phyloP scores from a whole-genome alignment of 2,888 invertebrate species.

The Mythimna loreyi region DNA sequence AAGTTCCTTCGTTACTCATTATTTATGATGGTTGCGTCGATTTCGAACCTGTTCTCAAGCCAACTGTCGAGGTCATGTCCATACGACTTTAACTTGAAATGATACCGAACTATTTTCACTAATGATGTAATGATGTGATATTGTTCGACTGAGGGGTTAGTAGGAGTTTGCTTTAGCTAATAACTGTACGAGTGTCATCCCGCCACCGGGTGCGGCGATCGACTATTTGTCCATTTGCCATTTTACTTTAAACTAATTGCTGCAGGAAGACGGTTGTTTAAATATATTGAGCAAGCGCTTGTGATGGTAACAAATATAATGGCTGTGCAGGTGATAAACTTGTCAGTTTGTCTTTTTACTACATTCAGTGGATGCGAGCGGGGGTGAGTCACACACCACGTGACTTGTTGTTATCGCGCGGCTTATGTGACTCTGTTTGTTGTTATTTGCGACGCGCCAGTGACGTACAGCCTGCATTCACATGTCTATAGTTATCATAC shows the following conservation, averaged over 20 bases:
- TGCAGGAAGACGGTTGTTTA: neutral
- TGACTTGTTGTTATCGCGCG: slow-evolving; percentile 25
- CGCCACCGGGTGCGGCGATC: neutral
- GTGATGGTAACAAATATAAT: slow-evolving; percentile 1
- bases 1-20: slow-evolving; percentile 7
- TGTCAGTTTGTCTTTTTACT: neutral
- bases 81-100: neutral
- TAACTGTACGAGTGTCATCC: slow-evolving; percentile 3
- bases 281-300: neutral
- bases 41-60: slow-evolving; percentile 20
- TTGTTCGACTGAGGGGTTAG: neutral
- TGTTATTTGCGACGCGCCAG: slow-evolving; percentile 21
- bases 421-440: slow-evolving; percentile 37
- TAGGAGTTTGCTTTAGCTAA: slow-evolving; percentile 1
- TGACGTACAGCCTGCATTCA: neutral
- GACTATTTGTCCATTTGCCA: neutral
- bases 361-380: neutral
- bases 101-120: neutral
- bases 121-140: neutral
- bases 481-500: neutral
- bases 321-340: neutral
- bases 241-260: neutral
- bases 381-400: slow-evolving; percentile 23
- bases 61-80: slow-evolving; percentile 10
- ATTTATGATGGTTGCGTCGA: slow-evolving; percentile 10